Evolutionary conservation across 1,140 invertebrate species (phyloP).

Genomic region (Drosophila pachea): DNA sequence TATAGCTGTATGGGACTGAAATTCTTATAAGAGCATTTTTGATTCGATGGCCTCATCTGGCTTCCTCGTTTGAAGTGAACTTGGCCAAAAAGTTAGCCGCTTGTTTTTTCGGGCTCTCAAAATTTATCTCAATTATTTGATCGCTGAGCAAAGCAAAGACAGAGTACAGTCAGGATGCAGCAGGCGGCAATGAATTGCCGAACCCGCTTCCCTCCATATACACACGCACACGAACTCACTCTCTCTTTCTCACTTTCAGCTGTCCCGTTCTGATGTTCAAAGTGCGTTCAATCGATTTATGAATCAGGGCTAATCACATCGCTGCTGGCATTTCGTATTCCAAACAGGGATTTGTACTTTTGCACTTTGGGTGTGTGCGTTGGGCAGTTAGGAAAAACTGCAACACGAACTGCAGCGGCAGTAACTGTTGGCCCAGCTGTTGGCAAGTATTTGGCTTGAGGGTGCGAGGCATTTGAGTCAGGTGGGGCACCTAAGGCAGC

Average conservation of each 20-base stretch:
- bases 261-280: slow-evolving; percentile 1
- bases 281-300: slow-evolving; percentile 54
- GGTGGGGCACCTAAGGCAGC: not conserved
- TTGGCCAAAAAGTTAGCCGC: slow-evolving; percentile 26
- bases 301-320: slow-evolving; percentile 66
- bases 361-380: slow-evolving; percentile 69
- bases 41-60: not conserved
- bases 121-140: slow-evolving; percentile 73
- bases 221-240: not conserved
- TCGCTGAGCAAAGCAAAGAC: slow-evolving; percentile 22
- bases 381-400: slow-evolving; percentile 46
- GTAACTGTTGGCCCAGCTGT: slow-evolving; percentile 10
- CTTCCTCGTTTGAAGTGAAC: slow-evolving; percentile 24
- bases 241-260: slow-evolving; percentile 1
- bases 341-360: slow-evolving; percentile 78
- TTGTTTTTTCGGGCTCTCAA: slow-evolving; percentile 31
- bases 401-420: slow-evolving; percentile 7
- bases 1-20: not conserved
- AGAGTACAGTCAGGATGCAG: not conserved
- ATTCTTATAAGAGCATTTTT: slow-evolving; percentile 14
- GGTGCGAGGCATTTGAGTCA: no score
- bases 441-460: no score
- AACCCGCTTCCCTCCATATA: not conserved
- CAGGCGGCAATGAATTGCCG: slow-evolving; percentile 7
- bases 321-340: slow-evolving; percentile 59